Conservation (phyloP, 2,797 vertebrate species). For the Spinibarbus caldwelli region DNA sequence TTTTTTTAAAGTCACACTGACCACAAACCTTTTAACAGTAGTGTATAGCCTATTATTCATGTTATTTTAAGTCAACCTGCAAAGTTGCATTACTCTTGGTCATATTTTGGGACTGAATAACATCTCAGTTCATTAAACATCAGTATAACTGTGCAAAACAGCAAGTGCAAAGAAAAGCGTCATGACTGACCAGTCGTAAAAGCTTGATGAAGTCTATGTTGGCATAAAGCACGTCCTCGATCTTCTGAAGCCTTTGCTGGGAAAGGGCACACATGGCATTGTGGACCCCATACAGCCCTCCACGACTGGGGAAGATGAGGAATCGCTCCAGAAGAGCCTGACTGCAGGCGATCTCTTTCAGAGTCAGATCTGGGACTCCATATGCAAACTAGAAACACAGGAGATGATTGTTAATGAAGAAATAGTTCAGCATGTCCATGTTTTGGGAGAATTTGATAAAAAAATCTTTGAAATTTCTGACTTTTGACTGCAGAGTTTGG, state of each 20-base stretch:
- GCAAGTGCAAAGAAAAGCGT: neutral
- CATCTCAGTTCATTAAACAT: neutral
- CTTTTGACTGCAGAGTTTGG: neutral
- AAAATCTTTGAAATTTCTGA: neutral
- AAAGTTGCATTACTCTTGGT: neutral
- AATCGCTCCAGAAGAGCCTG: conserved; percentile 87
- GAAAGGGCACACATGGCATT: conserved; percentile 90
- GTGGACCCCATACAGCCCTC: conserved; percentile 81
- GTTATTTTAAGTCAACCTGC: neutral
- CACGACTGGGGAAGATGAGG: conserved; percentile 87
- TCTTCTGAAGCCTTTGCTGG: conserved; percentile 85
- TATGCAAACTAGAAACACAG: conserved; percentile 83
- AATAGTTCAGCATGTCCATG: neutral
- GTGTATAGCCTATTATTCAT: neutral
- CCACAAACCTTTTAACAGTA: neutral
- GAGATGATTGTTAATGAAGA: neutral
- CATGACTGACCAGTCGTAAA: conserved; percentile 85
- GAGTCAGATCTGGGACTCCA: conserved; percentile 86
- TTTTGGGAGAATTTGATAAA: neutral
- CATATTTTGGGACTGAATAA: neutral
- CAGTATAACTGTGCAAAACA: neutral
- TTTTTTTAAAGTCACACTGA: neutral
- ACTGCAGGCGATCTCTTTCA: conserved; percentile 95
- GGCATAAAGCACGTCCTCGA: conserved; percentile 91
- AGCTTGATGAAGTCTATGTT: conserved; percentile 96